Conservation (phyloP, 2,888 invertebrate genomes). For the Gastracanthus pulcherrimus region DNA sequence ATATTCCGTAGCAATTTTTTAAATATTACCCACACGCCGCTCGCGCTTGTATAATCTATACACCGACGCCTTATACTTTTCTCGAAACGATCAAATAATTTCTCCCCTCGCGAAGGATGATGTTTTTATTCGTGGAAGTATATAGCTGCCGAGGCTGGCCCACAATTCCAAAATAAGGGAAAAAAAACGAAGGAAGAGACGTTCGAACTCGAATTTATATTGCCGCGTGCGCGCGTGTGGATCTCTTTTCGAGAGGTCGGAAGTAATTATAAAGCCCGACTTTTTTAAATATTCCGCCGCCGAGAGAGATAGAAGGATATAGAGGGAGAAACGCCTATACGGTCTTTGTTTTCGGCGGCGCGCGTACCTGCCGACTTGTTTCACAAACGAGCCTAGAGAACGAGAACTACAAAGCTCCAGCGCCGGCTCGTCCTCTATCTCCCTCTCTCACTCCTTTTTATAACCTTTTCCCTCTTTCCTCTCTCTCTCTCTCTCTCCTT, state of each 20-base stretch:
- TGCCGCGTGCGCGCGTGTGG: slow-evolving; percentile 27
- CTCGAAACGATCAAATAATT: slow-evolving; percentile 56
- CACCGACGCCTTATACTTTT: slow-evolving; percentile 36
- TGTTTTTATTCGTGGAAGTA: slow-evolving; percentile 59
- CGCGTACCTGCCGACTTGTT: slow-evolving; percentile 73
- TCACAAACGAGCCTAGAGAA: slow-evolving; percentile 74
- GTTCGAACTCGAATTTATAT: slow-evolving; percentile 53
- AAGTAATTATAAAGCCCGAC: slow-evolving; percentile 74
- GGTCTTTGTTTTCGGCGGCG: slow-evolving; percentile 69
- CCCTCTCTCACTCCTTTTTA: slow-evolving; percentile 36
- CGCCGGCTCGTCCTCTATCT: slow-evolving; percentile 37
- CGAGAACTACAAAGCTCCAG: slow-evolving; percentile 72
- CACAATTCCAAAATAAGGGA: slow-evolving; percentile 28
- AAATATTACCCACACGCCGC: not conserved
- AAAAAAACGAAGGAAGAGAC: slow-evolving; percentile 28
- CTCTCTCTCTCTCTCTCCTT: not conserved
- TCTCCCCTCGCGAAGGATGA: slow-evolving; percentile 45
- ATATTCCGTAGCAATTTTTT: slow-evolving; percentile 43
- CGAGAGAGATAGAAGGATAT: not conserved
- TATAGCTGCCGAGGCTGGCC: slow-evolving; percentile 18
- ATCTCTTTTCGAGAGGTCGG: slow-evolving; percentile 68
- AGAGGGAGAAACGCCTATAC: slow-evolving; percentile 55
- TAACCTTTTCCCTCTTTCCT: slow-evolving; percentile 29
- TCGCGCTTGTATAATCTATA: not conserved
- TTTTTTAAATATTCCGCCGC: slow-evolving; percentile 66